Base-by-base conservation (phyloP, 2,797 vertebrate genomes). In the Coilia nasus region DNA sequence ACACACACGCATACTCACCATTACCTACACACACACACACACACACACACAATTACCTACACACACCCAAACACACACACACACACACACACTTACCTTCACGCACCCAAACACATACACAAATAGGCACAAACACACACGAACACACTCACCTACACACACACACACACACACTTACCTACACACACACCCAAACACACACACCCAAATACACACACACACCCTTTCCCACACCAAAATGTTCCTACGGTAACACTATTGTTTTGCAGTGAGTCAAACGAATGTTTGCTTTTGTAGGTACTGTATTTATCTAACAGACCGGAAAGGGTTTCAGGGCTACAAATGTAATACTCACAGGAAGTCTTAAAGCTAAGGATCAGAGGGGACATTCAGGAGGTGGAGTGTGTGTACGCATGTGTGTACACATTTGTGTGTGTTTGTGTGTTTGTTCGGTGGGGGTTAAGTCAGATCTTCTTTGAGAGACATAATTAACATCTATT, bases 401-500 rank as follows among this genome's bases (percentile, higher is more conserved):
- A 2, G 71, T 31, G 15, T 15, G 64, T 71, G 64, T 64, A 10
- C 10, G 46, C 10, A 10, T 47, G 50, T 54, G 50, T 54, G 7
- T 54, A 7, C 14, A 14, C 9, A 7, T 54, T 2, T 54, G 50
- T 54, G 50, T 54, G 50, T 54, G 50, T 54, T 2, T 54, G 50
- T 54, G 50, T 54, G 50, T 54, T 9, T 54, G 50, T 54, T 14
- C 23, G 2, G 62, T 25, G 21, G 25, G 62, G 35, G 57, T 57
- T 21, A 23, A 46, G 57, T 41, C 7, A 46, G 71, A 50, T 80
- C 78, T 75, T n/a, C 84, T 25, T 81, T 50, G 21, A 19, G 54
- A 56, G 56, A 78, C 71, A 62, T 64, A 57, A 84, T 82, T 85
- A 85, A 21, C 2, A n/a, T 82, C 44, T 50, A 85, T 82, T 67